Percentiles rank a stretch among this genome's conserved stretches.
phyloP scores from a whole-genome alignment of 2,113 vertebrate species.

The Pomatostomus ruficeps region DNA sequence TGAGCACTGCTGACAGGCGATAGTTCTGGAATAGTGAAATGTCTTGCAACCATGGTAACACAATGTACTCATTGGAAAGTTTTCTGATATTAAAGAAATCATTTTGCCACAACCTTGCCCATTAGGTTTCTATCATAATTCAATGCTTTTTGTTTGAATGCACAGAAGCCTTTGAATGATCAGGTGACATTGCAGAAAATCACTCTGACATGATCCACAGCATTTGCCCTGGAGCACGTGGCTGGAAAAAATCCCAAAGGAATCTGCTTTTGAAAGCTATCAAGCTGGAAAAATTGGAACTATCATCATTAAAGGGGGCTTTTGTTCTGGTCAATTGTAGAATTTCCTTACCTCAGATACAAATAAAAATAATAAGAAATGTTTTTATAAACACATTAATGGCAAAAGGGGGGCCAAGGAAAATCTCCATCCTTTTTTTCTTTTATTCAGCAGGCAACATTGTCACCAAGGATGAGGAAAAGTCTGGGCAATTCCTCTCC shows the following conservation, averaged over 20 bases:
- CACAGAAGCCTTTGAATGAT: neutral
- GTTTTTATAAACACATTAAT: neutral
- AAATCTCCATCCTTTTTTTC: neutral
- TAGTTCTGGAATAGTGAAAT: constrained; percentile 20
- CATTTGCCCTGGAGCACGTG: neutral
- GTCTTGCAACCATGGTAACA: constrained; percentile 57
- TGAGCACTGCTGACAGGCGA: neutral
- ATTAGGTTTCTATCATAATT: neutral
- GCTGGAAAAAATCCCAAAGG: neutral
- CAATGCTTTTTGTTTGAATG: neutral
- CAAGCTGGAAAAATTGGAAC: neutral
- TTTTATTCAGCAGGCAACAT: too few relatives aligned
- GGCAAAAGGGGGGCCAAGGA: neutral
- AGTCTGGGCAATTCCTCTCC: neutral
- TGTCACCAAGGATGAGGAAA: neutral
- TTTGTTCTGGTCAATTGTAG: neutral
- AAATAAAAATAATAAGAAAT: neutral
- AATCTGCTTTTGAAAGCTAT: neutral
- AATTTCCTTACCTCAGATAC: neutral
- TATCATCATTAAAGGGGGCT: neutral
- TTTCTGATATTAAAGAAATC: constrained; percentile 19
- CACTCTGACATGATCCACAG: neutral
- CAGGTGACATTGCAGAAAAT: neutral
- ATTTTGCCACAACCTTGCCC: neutral
- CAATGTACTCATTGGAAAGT: constrained; percentile 7